Base-by-base conservation (phyloP, 2,113 vertebrate genomes). In the Aspidoscelis tigris region DNA sequence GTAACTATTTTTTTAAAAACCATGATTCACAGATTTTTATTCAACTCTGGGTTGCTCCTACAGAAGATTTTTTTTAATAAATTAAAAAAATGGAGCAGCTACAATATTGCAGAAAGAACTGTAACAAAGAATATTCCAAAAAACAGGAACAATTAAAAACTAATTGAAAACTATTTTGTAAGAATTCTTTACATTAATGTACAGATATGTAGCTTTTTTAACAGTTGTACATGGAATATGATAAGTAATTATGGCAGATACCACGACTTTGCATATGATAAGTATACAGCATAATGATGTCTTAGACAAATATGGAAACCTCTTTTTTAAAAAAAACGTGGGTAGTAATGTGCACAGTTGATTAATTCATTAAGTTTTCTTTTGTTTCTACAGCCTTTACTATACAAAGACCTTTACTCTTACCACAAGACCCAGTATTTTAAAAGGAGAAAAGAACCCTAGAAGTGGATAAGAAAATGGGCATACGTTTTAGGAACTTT, bases 1-100 rank as follows among this genome's bases (percentile, higher is more conserved):
- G 65, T 44, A 89, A 88, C 84, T 90, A 92, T 95, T 84, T 83
- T 85, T 66, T 68, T 70, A 6, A 53, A 86, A 87, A 84, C 88
- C 20, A 26, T 86, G 84, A 90, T 89, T 86, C 75, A 22, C 43
- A 58, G 77, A 84, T 66, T 39, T 12, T 88, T 68, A 85, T 77
- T 33, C 33, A 33, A 88, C 44, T 86, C 85, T 7, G 5, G 44
- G 70, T 81, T 82, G 89, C 84, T 26, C 86, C 43, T 89, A 72
- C 89, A 65, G 5, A 82, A 44, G 16, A 75, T 26, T 16, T 47
- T 55, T 74, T 47, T 66, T 80, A 91, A 80, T 71, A 71, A 91
- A 70, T 80, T 65, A 68, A 84, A 90, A 93, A 88, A 21, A 80
- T 82, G 93, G 82, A 88, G 64, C 5, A 83, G 84, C 14, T 78